Base-by-base conservation (phyloP, 1,140 invertebrate species). In the Phenacoccus solenopsis region DNA sequence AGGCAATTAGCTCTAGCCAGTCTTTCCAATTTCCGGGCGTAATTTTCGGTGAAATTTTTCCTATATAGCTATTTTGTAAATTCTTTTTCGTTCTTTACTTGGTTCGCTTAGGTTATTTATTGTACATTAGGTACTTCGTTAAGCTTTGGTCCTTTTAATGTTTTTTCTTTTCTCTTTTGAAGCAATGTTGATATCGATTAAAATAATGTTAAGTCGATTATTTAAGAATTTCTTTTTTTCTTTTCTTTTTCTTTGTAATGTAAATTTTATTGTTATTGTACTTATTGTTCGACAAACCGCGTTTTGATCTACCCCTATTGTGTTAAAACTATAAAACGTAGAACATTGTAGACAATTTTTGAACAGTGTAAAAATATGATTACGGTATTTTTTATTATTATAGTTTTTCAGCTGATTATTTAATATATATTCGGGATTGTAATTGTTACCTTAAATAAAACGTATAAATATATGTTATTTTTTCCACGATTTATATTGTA, bases 381-480 rank as follows among this genome's bases (percentile, higher is more conserved):
- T 64, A 64, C n/a, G 9, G 32, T 38, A 38, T 9, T 38, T 38
- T 64, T 64, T 64, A 24, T 64, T 64, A 25, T 64, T 64, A 25
- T 64, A 25, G 21, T 64, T 64, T 64, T 64, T 24, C 25, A 64
- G 59, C 59, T 64, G 59, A 64, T 64, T 64, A 64, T 64, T 64
- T 64, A 64, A 64, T 64, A 64, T 25, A 64, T 64, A 64, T 64
- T 49, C 59, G 59, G 59, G 59, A 64, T 64, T 64, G 59, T 64
- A 64, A 64, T 64, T 64, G 59, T 64, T 64, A 64, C 59, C 59
- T 64, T 64, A 64, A n/a, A 64, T 64, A 64, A 64, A 64, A 64
- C 59, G 59, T 64, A 64, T 64, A 64, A 64, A 64, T 64, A 64
- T 64, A 64, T 64, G 59, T 64, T 64, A 64, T 24, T 64, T 64